Conservation (phyloP, 2,888 invertebrate species). For the Scelioninae gen. 2 region DNA sequence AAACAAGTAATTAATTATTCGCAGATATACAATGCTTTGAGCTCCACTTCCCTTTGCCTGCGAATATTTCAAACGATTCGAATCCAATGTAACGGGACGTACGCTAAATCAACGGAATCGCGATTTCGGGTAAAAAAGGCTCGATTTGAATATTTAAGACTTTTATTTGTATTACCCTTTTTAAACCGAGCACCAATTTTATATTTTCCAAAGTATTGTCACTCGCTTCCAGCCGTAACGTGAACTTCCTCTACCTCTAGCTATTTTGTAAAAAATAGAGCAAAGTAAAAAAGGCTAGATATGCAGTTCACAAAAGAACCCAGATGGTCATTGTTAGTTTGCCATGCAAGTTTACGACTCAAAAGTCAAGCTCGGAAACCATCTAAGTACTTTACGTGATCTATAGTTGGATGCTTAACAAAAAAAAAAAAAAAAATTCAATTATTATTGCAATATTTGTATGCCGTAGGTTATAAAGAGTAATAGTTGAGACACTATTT, state of each 20-base stretch:
- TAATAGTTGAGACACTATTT: too few species aligned
- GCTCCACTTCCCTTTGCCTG: neutral
- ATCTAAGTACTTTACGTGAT: slow-evolving; percentile 25
- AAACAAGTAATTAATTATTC: slow-evolving; percentile 16
- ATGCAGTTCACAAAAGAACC: slow-evolving; percentile 3
- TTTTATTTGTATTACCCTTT: too few species aligned
- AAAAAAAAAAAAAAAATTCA: too few species aligned
- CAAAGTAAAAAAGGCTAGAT: too few species aligned
- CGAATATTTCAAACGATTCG: neutral
- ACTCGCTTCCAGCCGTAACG: neutral
- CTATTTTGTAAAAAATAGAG: neutral
- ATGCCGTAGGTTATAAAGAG: too few species aligned
- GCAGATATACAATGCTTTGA: neutral
- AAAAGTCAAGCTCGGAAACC: slow-evolving; percentile 18
- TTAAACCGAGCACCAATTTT: too few species aligned
- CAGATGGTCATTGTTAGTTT: slow-evolving; percentile 19
- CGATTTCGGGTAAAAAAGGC: too few species aligned
- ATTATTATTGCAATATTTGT: too few species aligned
- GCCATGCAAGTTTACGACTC: slow-evolving; percentile 16
- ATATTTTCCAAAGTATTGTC: neutral
- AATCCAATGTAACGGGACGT: neutral
- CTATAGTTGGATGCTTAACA: too few species aligned
- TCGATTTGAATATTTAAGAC: too few species aligned
- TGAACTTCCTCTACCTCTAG: neutral
- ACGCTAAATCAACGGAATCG: too few species aligned